These are phyloP conservation scores for Campylorhamphus procurvoides DNA, from an alignment of 2,113 vertebrate species.

Conservation along the genomic window DNA sequence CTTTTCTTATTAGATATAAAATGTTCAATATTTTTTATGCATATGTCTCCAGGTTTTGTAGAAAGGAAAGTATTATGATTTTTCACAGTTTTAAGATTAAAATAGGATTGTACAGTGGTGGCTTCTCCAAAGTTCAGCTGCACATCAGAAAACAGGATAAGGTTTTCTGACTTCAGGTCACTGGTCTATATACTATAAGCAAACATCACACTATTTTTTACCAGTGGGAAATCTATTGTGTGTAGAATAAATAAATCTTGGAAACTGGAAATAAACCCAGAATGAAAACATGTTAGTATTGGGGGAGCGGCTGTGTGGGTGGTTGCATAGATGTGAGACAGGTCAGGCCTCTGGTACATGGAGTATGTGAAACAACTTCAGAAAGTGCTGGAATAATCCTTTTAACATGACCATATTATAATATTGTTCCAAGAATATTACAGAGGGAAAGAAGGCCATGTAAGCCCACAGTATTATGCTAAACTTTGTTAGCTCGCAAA, in stretches of 20 bases:
- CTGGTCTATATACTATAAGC: background rate
- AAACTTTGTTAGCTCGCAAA: background rate
- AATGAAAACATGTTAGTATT: background rate
- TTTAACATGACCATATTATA: background rate
- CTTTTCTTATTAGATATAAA: background rate
- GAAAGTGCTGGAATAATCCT: background rate
- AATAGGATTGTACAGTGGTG: background rate
- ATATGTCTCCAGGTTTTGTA: background rate
- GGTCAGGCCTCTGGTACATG: background rate
- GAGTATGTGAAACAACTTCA: background rate
- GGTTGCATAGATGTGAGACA: background rate
- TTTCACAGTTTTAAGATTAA: background rate
- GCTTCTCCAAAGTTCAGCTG: background rate
- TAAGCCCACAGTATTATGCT: background rate
- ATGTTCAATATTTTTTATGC: background rate
- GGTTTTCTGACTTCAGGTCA: background rate
- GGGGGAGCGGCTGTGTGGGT: background rate
- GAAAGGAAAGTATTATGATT: background rate
- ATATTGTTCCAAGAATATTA: background rate
- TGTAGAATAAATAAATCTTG: background rate
- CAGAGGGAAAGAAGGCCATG: background rate
- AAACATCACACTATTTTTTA: background rate
- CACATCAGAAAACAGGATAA: background rate
- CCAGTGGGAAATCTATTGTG: background rate
- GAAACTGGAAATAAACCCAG: background rate